Conservation (phyloP, 2,888 invertebrate species). For the Caradrina clavipalpis region DNA sequence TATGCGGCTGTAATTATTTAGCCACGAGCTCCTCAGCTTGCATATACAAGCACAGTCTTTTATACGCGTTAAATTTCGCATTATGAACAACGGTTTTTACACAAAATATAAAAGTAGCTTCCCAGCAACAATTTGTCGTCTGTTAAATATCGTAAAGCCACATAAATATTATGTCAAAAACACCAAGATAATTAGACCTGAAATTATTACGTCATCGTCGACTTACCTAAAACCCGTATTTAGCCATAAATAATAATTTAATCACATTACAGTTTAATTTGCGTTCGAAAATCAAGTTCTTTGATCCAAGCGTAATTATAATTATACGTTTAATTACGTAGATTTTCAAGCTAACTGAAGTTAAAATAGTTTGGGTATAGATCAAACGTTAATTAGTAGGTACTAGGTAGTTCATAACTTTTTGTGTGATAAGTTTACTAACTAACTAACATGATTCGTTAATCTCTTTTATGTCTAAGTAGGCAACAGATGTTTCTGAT, state of each 20-base stretch:
- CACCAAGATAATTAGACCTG: neutral
- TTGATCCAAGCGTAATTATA: constrained; percentile 21
- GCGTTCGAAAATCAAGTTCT: neutral
- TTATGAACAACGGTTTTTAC: too few relatives aligned
- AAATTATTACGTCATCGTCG: neutral
- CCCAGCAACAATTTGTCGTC: too few relatives aligned
- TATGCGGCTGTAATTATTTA: too few relatives aligned
- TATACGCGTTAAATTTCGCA: too few relatives aligned
- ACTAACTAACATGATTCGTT: constrained; percentile 24
- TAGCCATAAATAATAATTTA: neutral
- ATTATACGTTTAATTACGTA: constrained; percentile 23
- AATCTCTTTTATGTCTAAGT: constrained; percentile 5
- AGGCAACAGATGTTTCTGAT: neutral
- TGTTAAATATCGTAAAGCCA: neutral
- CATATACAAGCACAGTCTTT: too few relatives aligned
- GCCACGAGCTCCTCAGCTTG: too few relatives aligned
- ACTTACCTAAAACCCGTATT: neutral
- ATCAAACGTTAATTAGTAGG: constrained; percentile 25
- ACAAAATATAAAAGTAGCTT: too few relatives aligned
- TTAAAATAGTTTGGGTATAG: constrained; percentile 1
- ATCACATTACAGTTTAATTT: constrained; percentile 25
- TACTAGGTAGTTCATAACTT: neutral
- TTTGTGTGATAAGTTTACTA: neutral
- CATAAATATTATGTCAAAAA: neutral
- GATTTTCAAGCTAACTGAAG: constrained; percentile 8